Conservation (phyloP, 2,888 invertebrate species). For the Spilosoma lubricipeda region DNA sequence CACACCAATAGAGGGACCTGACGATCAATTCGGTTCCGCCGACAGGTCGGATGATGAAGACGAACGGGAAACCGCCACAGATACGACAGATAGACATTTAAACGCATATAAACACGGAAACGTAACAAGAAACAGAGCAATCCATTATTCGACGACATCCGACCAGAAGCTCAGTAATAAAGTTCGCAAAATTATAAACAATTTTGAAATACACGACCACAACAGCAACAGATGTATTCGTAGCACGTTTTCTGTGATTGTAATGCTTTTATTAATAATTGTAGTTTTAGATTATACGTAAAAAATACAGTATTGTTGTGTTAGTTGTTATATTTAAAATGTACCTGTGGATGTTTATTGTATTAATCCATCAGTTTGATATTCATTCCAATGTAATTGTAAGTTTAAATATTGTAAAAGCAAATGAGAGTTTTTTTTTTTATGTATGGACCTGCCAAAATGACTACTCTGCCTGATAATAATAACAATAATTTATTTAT, state of each 20-base stretch:
- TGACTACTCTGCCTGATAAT: too few relatives aligned
- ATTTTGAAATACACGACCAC: slow-evolving; percentile 65
- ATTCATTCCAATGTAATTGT: slow-evolving; percentile 47
- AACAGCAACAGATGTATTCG: slow-evolving; percentile 46
- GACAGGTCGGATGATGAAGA: slow-evolving; percentile 90
- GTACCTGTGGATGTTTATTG: slow-evolving; percentile 31
- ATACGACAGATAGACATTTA: slow-evolving; percentile 48
- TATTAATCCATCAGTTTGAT: slow-evolving; percentile 42
- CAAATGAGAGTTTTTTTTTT: slow-evolving; percentile 38
- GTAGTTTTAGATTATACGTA: slow-evolving; percentile 53
- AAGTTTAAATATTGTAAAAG: slow-evolving; percentile 34
- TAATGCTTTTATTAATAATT: slow-evolving; percentile 34
- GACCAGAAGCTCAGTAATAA: slow-evolving; percentile 78
- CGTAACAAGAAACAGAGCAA: slow-evolving; percentile 66
- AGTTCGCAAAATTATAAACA: slow-evolving; percentile 75
- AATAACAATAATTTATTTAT: too few relatives aligned
- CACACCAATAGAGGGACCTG: slow-evolving; percentile 83
- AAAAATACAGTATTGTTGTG: slow-evolving; percentile 19
- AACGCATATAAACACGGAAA: slow-evolving; percentile 52
- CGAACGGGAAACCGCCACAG: slow-evolving; percentile 66
- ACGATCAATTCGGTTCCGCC: slow-evolving; percentile 90
- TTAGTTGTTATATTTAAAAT: slow-evolving; percentile 31
- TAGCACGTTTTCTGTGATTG: slow-evolving; percentile 31
- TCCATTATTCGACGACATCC: slow-evolving; percentile 54
- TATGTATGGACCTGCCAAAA: too few relatives aligned